Evolutionary conservation across 2,797 vertebrate species (phyloP).

Genomic region (Mormyrops boulengeri): DNA sequence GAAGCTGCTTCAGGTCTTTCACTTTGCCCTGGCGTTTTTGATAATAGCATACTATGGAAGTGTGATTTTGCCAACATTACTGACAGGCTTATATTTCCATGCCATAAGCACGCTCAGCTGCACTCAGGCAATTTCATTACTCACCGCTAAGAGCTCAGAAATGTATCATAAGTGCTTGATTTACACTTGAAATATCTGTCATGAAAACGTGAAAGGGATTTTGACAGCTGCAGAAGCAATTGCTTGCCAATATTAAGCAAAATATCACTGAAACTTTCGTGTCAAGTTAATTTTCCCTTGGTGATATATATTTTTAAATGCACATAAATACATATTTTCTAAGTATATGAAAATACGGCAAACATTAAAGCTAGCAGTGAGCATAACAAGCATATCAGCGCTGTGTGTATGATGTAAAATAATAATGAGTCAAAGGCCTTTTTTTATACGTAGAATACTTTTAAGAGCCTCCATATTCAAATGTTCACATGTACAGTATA

Average conservation of each 20-base stretch:
- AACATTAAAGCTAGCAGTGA: neutral
- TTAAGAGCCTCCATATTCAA: neutral
- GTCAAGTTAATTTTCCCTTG: neutral
- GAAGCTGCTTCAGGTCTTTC: neutral
- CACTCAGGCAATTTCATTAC: neutral
- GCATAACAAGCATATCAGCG: neutral
- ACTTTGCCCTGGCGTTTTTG: neutral
- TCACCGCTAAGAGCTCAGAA: neutral
- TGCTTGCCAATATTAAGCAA: neutral
- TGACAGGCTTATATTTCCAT: neutral
- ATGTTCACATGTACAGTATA: neutral
- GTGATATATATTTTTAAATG: neutral
- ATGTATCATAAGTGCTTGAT: constrained; percentile 13
- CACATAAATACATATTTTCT: neutral
- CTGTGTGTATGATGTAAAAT: neutral
- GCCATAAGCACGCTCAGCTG: neutral
- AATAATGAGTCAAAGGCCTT: neutral
- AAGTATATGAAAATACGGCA: neutral
- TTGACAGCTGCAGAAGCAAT: neutral
- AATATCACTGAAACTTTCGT: neutral
- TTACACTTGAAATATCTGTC: constrained; percentile 15
- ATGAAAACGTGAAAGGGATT: neutral
- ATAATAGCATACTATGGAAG: neutral
- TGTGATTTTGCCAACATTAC: neutral
- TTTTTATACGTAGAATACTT: neutral